Evolutionary conservation across 2,113 vertebrate species (phyloP).

Genomic region (Psammodynastes pulverulentus): DNA sequence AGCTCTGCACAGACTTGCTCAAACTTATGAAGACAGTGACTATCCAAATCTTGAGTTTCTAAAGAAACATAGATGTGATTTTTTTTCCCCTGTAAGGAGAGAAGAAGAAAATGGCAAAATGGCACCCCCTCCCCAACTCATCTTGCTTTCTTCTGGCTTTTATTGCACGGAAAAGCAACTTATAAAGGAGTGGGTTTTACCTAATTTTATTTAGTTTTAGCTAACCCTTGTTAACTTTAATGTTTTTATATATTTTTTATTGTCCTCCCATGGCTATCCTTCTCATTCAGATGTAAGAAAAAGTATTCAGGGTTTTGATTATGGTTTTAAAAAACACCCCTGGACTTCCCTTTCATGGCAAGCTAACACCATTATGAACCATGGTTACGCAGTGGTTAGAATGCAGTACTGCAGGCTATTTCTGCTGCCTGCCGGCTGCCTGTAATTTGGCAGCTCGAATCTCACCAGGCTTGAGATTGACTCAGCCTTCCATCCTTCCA

Average conservation of each 20-base stretch:
- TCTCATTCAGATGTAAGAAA: not conserved
- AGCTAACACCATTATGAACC: not conserved
- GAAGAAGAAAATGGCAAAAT: not conserved
- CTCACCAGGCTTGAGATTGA: no score
- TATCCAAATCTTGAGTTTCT: not conserved
- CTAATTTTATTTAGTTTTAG: not conserved
- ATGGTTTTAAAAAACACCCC: not conserved
- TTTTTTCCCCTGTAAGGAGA: not conserved
- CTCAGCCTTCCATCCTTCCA: no score
- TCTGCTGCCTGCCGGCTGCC: no score
- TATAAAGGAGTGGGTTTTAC: not conserved
- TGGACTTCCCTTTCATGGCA: not conserved
- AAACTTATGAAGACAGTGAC: not conserved
- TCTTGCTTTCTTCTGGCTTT: not conserved
- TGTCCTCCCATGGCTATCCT: not conserved
- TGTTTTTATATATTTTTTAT: not conserved
- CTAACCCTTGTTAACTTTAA: not conserved
- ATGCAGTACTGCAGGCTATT: no score
- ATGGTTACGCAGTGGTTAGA: no score
- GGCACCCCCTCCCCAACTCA: not conserved
- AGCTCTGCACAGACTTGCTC: not conserved
- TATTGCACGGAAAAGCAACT: not conserved
- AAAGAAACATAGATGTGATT: not conserved
- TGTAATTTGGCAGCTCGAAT: no score
- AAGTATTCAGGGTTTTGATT: not conserved